phyloP scores from a whole-genome alignment of 2,888 invertebrate genomes.

The Microctonus aethiopoides region DNA sequence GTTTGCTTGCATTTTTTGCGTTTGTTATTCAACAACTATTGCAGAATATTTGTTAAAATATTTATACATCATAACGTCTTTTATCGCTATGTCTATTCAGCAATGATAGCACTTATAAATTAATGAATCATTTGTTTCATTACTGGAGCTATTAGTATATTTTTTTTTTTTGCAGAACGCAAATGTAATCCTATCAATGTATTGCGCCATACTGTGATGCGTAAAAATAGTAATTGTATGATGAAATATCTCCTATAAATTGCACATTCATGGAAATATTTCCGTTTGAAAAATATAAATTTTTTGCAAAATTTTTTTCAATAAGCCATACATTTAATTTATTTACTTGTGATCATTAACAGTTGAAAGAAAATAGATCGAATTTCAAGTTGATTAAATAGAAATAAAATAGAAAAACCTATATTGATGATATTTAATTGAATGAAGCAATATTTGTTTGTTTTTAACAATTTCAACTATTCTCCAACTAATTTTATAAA shows the following conservation, averaged over 20 bases:
- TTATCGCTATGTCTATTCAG: background rate
- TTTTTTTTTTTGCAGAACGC: background rate
- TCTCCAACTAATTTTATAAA: background rate
- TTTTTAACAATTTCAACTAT: background rate
- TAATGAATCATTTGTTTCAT: background rate
- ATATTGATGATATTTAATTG: background rate
- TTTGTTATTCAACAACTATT: background rate
- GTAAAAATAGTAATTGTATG: background rate
- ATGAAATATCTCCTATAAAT: background rate
- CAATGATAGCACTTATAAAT: background rate
- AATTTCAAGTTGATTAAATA: too few species aligned
- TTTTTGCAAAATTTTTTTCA: too few species aligned
- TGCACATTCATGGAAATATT: background rate
- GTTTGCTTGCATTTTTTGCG: background rate
- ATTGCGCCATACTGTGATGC: background rate
- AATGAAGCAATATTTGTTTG: background rate
- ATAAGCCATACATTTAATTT: too few species aligned
- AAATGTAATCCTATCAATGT: background rate
- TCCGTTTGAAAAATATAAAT: too few species aligned
- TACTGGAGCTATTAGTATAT: background rate
- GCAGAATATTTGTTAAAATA: background rate
- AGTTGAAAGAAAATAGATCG: too few species aligned
- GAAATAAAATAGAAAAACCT: background rate
- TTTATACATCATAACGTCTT: background rate
- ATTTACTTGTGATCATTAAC: too few species aligned